These are phyloP conservation scores for Drosophila navojoa DNA, from an alignment of 1,140 invertebrate species.

Conservation along the genomic window DNA sequence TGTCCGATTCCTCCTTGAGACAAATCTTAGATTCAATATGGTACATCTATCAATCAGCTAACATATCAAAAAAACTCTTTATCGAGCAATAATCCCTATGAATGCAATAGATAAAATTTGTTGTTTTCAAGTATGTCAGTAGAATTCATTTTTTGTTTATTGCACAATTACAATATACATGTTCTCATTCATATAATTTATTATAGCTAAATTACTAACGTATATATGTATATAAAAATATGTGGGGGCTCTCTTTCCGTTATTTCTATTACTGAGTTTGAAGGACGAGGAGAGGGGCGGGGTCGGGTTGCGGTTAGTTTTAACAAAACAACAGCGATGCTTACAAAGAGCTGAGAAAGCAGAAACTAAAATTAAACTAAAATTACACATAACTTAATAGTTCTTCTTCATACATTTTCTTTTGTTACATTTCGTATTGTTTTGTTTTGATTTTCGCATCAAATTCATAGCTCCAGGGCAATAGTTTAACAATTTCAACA, in stretches of 20 bases:
- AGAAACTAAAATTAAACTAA: constrained; percentile 48
- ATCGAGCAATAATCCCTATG: background rate
- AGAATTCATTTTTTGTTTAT: constrained; percentile 77
- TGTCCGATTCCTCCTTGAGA: no score
- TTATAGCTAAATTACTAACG: constrained; percentile 71
- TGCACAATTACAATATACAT: constrained; percentile 83
- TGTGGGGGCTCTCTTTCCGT: constrained; percentile 48
- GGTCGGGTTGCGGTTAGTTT: constrained; percentile 55
- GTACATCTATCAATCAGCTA: no score
- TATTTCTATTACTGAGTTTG: constrained; percentile 54
- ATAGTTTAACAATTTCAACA: constrained; percentile 71
- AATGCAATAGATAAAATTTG: no score
- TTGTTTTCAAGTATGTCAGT: constrained; percentile 71
- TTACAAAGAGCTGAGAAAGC: constrained; percentile 54
- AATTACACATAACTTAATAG: constrained; percentile 49
- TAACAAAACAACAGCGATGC: constrained; percentile 73
- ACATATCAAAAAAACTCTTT: no score
- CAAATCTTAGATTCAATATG: no score
- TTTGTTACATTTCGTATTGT: background rate
- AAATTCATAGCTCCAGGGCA: constrained; percentile 56
- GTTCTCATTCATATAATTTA: constrained; percentile 80
- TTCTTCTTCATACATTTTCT: constrained; percentile 18
- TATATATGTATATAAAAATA: constrained; percentile 65
- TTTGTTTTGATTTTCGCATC: constrained; percentile 40
- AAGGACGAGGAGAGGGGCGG: constrained; percentile 17